phyloP scores from a whole-genome alignment of 2,797 vertebrate genomes.

The Euphonia xanthogaster region DNA sequence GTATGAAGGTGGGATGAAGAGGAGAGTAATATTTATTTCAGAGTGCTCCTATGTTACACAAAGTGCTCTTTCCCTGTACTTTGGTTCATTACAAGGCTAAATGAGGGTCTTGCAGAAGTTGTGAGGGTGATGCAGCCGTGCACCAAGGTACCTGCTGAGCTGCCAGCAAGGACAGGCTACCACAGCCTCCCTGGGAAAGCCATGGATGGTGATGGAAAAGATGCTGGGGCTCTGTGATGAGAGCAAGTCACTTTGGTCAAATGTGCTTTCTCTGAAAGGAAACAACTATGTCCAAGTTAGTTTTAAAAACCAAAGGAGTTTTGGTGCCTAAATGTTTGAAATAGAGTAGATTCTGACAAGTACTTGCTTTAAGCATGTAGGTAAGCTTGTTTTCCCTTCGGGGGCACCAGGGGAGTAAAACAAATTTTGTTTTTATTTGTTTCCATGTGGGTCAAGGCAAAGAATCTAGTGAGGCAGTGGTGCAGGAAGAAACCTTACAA shows the following conservation, averaged over 20 bases:
- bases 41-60: neutral
- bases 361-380: neutral
- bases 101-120: neutral
- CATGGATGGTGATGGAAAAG: neutral
- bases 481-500: neutral
- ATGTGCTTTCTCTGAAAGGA: neutral
- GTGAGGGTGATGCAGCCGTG: neutral
- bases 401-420: neutral
- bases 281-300: neutral
- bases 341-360: neutral
- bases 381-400: neutral
- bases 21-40: neutral
- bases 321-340: neutral
- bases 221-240: accelerated
- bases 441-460: neutral
- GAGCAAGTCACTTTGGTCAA: neutral
- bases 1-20: neutral
- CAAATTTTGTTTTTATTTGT: neutral
- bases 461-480: neutral
- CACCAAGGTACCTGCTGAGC: accelerated
- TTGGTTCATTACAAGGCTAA: neutral
- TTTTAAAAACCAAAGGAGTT: neutral
- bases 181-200: accelerated
- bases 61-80: neutral
- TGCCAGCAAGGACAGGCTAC: neutral